phyloP scores from a whole-genome alignment of 1,140 invertebrate species.

The Hyphantria cunea region DNA sequence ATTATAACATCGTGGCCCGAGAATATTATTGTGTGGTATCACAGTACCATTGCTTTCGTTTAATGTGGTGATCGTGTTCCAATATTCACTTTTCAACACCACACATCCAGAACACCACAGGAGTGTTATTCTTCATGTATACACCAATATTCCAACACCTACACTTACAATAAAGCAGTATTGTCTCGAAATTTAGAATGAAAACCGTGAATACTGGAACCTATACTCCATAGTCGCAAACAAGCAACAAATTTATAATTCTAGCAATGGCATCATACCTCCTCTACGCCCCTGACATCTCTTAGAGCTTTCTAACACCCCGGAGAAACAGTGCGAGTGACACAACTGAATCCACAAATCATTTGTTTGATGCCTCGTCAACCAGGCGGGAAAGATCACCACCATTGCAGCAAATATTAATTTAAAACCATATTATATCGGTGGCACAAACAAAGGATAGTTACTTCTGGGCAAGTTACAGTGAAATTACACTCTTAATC shows the following conservation, averaged over 20 bases:
- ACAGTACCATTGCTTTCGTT: conserved; percentile 59
- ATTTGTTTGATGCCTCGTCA: conserved; percentile 73
- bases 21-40: conserved; percentile 61
- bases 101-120: too few relatives aligned
- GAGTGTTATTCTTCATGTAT: too few relatives aligned
- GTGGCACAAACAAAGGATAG: conserved; percentile 79
- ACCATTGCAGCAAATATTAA: conserved; percentile 33
- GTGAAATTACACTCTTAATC: conserved; percentile 28
- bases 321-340: conserved; percentile 69
- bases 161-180: background rate
- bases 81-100: conserved; percentile 55
- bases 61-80: conserved; percentile 48
- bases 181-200: background rate
- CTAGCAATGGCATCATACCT: conserved; percentile 68
- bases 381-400: conserved; percentile 65
- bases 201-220: conserved; percentile 69
- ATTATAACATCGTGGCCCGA: conserved; percentile 42
- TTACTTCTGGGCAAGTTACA: conserved; percentile 74
- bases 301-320: conserved; percentile 75
- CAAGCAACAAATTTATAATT: conserved; percentile 24
- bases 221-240: conserved; percentile 33
- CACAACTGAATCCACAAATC: conserved; percentile 65
- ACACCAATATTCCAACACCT: too few relatives aligned
- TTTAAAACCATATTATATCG: conserved; percentile 21
- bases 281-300: conserved; percentile 77